Conservation (phyloP, 1,140 invertebrate genomes). For the silkworm (Bombyx mori) region DNA sequence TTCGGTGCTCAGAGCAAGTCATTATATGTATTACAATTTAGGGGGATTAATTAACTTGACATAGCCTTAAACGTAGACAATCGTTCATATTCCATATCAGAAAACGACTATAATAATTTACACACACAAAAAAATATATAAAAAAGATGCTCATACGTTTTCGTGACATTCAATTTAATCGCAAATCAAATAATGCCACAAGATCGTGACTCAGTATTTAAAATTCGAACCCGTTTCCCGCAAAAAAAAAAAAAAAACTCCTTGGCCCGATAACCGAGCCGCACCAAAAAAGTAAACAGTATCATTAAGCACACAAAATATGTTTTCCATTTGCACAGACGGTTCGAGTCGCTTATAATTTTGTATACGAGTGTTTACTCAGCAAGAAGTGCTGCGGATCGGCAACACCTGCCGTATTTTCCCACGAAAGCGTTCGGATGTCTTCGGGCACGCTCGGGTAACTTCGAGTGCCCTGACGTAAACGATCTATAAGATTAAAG, state of each 20-base stretch:
- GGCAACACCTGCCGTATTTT: slow-evolving; percentile 66
- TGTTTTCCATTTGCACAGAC: slow-evolving; percentile 68
- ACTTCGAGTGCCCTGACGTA: slow-evolving; percentile 35
- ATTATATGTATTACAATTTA: too few relatives aligned
- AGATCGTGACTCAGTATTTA: slow-evolving; percentile 27
- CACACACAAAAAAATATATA: slow-evolving; percentile 3
- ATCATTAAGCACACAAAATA: slow-evolving; percentile 71
- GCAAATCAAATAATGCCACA: slow-evolving; percentile 9
- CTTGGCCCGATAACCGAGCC: slow-evolving; percentile 46
- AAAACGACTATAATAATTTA: background rate
- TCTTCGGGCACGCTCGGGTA: slow-evolving; percentile 42
- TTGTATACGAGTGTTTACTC: slow-evolving; percentile 68
- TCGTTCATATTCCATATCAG: too few relatives aligned
- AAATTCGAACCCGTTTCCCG: slow-evolving; percentile 46
- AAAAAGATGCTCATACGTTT: slow-evolving; percentile 6
- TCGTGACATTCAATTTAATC: slow-evolving; percentile 6
- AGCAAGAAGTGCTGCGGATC: slow-evolving; percentile 64
- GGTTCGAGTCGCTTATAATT: slow-evolving; percentile 65
- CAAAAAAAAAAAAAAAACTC: slow-evolving; percentile 50
- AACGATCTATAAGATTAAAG: background rate
- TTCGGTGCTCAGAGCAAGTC: too few relatives aligned
- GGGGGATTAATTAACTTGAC: too few relatives aligned
- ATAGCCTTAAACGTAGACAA: too few relatives aligned
- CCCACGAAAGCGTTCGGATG: slow-evolving; percentile 52
- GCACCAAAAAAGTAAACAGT: slow-evolving; percentile 65